Conservation (phyloP, 2,113 vertebrate genomes). For the Oreochromis spilurus region DNA sequence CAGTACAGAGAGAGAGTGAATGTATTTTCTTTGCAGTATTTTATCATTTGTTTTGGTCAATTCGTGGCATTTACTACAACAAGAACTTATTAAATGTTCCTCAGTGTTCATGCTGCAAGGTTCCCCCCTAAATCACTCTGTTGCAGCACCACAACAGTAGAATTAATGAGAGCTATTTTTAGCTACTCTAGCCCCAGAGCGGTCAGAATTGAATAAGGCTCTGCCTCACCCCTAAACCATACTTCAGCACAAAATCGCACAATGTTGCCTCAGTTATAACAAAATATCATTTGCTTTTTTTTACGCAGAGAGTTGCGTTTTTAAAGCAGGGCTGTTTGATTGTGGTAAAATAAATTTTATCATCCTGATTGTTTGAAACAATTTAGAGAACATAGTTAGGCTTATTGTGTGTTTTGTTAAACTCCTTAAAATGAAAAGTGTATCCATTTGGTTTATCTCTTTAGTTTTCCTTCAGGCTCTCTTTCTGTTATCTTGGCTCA, state of each 20-base stretch:
- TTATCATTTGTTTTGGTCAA: conserved; percentile 20
- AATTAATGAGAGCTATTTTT: conserved; percentile 70
- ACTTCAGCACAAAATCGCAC: conserved; percentile 39
- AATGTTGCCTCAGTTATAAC: conserved; percentile 9
- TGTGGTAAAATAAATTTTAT: background rate
- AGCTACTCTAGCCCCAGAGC: conserved; percentile 43
- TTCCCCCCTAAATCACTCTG: conserved; percentile 55
- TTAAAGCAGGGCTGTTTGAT: background rate
- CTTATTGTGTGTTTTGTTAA: background rate
- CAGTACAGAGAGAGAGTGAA: background rate
- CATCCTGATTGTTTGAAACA: background rate
- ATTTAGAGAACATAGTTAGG: background rate
- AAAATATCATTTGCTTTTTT: conserved; percentile 40
- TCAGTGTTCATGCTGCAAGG: conserved; percentile 43
- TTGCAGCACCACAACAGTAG: conserved; percentile 67
- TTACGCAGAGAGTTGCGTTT: background rate
- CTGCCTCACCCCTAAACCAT: conserved; percentile 42
- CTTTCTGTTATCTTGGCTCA: background rate
- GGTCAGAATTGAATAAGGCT: conserved; percentile 62
- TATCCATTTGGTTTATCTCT: background rate
- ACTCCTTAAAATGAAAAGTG: background rate
- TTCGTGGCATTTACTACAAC: conserved; percentile 26
- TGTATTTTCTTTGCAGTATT: conserved; percentile 1
- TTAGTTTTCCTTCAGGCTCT: background rate
- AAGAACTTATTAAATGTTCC: conserved; percentile 47